phyloP scores from a whole-genome alignment of 2,888 invertebrate genomes.

The Drosophila quinaria region DNA sequence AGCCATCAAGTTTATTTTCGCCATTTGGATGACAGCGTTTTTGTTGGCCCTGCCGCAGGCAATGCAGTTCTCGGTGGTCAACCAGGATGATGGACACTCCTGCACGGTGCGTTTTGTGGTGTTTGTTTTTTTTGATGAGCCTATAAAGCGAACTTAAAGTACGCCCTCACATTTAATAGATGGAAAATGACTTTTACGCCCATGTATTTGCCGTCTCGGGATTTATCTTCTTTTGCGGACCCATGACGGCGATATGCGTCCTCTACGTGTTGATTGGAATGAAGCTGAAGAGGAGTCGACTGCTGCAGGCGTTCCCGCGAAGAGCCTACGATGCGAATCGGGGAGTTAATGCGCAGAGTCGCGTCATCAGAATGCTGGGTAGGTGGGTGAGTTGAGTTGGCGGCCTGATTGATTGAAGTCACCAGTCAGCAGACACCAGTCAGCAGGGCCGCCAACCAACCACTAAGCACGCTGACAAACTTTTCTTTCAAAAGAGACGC shows the following conservation, averaged over 20 bases:
- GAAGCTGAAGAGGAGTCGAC: slow-evolving; percentile 89
- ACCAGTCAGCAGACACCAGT: slow-evolving; percentile 21
- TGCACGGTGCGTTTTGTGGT: slow-evolving; percentile 79
- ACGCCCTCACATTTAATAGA: slow-evolving; percentile 64
- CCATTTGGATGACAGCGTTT: slow-evolving; percentile 93
- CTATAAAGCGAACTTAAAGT: slow-evolving; percentile 18
- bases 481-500: slow-evolving; percentile 34
- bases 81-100: slow-evolving; percentile 79
- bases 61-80: slow-evolving; percentile 85
- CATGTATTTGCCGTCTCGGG: slow-evolving; percentile 93
- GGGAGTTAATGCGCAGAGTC: slow-evolving; percentile 88
- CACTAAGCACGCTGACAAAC: slow-evolving; percentile 28
- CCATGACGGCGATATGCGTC: slow-evolving; percentile 94
- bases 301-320: slow-evolving; percentile 88
- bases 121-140: slow-evolving; percentile 9
- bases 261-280: slow-evolving; percentile 92
- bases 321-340: slow-evolving; percentile 85
- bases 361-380: slow-evolving; percentile 93
- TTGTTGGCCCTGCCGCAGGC: slow-evolving; percentile 91
- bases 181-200: slow-evolving; percentile 86
- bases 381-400: slow-evolving; percentile 84
- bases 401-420: slow-evolving; percentile 63
- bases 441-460: slow-evolving; percentile 20
- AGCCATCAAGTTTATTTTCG: slow-evolving; percentile 92
- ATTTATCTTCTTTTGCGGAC: slow-evolving; percentile 93